Base-by-base conservation (phyloP, 2,797 vertebrate species). In the Hapalemur alaotrensis region DNA sequence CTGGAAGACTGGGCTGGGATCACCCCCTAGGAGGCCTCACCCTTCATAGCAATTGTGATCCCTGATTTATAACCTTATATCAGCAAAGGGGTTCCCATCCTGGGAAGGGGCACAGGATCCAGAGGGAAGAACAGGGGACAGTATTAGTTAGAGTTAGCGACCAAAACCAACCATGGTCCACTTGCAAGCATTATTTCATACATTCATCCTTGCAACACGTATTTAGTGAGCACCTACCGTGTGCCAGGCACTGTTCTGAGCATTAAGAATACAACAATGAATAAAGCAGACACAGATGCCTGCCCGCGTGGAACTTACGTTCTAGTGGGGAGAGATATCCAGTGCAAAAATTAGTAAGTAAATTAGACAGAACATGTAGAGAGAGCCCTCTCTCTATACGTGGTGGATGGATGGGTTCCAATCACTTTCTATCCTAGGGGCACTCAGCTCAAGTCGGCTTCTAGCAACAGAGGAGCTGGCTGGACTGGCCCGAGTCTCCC, bases 21-120 rank as follows among this genome's bases (percentile, higher is more conserved):
- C 20, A 6, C 11, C 15, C 8, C 5, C 0, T 1, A 41, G n/a
- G 11, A 59, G 2, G 0, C n/a, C 25, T 2, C 32, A 28, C 25
- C 32, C 12, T 28, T 6, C 20, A 1, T 14, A 1, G 41, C 13
- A 12, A 12, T 25, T 38, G 1, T 57, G 17, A 54, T 41, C 23
- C 18, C 28, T 63, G 20, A 23, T 88, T 87, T 67, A 7, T 38
- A 54, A 30, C 84, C 50, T 10, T 20, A 0, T 20, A 1, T 85
- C 32, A 78, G 59, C 41, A 61, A 76, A 76, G 13, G 69, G 12
- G 41, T 84, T 43, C 72, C 86, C 25, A 83, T 52, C 17, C 72
- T 35, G n/a, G 13, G 18, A 25, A 22, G 2, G 38, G 2, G 20
- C 1, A 4, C n/a, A 23, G 41, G 0, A 70, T 50, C 30, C 46